phyloP scores from a whole-genome alignment of 2,888 invertebrate species.

The Sinodicranocentrus sp. region DNA sequence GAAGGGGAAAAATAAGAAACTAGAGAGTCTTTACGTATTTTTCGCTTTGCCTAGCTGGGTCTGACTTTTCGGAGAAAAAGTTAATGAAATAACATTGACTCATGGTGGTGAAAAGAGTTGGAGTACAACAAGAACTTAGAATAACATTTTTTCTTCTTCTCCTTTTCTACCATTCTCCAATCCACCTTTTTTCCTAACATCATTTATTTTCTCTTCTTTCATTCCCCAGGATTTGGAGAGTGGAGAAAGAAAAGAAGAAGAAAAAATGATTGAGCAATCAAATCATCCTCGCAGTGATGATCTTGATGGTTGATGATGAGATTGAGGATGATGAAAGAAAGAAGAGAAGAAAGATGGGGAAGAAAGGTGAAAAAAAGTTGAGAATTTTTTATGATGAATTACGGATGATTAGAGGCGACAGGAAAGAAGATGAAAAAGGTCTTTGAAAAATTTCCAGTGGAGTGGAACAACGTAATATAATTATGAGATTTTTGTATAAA shows the following conservation, averaged over 20 bases:
- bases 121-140: too few species aligned
- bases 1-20: background rate
- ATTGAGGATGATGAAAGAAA: too few species aligned
- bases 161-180: background rate
- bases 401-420: too few species aligned
- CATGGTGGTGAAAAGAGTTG: background rate
- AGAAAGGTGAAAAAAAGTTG: too few species aligned
- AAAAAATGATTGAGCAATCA: constrained; percentile 13
- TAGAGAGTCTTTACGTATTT: too few species aligned
- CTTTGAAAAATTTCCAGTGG: too few species aligned
- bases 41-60: too few species aligned
- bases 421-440: too few species aligned
- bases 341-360: background rate
- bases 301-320: too few species aligned
- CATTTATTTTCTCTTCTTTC: background rate
- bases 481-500: too few species aligned
- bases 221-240: background rate
- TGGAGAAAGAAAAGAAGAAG: constrained; percentile 5
- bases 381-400: too few species aligned
- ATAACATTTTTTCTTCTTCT: constrained; percentile 5
- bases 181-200: background rate
- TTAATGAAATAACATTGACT: constrained; percentile 5
- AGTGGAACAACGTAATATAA: too few species aligned
- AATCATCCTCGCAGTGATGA: background rate
- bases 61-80: background rate